Evolutionary conservation across 2,888 invertebrate genomes (phyloP).

Genomic region (Silvanus unidentatus): DNA sequence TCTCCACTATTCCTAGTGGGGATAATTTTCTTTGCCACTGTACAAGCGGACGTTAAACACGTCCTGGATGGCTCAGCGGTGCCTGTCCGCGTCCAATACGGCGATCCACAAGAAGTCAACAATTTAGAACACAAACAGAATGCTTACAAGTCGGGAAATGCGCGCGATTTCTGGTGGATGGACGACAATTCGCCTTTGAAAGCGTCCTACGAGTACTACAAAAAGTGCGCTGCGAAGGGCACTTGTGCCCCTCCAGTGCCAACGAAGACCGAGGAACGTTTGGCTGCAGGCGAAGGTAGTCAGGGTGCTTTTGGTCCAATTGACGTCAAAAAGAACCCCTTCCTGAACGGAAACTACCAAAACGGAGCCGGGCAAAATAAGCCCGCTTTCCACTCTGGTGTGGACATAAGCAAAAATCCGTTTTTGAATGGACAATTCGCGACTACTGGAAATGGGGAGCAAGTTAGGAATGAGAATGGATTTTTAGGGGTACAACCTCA

Average conservation of each 20-base stretch:
- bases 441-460: constrained; percentile 35
- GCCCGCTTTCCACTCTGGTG: constrained; percentile 17
- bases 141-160: constrained; percentile 27
- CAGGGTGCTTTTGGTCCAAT: no score
- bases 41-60: constrained; percentile 32
- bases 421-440: constrained; percentile 34
- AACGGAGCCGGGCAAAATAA: constrained; percentile 1
- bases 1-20: constrained; percentile 40
- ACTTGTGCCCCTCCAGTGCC: constrained; percentile 24
- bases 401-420: constrained; percentile 36
- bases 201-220: constrained; percentile 42
- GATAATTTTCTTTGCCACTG: constrained; percentile 29
- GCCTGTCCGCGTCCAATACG: constrained; percentile 14
- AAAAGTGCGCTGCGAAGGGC: constrained; percentile 38
- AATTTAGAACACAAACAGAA: constrained; percentile 15
- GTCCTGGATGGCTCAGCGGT: constrained; percentile 28
- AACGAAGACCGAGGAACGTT: no score
- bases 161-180: constrained; percentile 59
- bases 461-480: constrained; percentile 33
- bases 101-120: constrained; percentile 29
- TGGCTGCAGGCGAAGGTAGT: no score
- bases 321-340: constrained; percentile 25
- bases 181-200: constrained; percentile 55
- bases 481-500: constrained; percentile 43
- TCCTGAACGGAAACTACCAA: constrained; percentile 15